Base-by-base conservation (phyloP, 37 sponge, comb jelly and placozoan genomes). In the Haliclona indistincta region DNA sequence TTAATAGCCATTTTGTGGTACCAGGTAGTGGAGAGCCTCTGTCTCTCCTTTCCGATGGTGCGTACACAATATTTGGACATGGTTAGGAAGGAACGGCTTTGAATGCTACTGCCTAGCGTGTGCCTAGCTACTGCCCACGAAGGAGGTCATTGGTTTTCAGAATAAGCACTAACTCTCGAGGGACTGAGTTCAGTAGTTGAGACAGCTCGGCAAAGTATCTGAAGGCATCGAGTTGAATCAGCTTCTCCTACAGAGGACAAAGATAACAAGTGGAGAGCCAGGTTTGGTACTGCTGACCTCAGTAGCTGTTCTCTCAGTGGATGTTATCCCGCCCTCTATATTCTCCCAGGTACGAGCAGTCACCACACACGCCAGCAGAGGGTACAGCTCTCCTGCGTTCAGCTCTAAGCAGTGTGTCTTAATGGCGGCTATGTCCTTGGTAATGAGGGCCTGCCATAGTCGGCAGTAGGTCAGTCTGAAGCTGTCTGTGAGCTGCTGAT, bases 71-170 rank as follows among this genome's bases (percentile, higher is more conserved):
- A 75, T 49, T 72, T 80, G 2, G 91, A 78, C 91, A 94, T 86
- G 62, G 87, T 82, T 53, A 94, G 30, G 60, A 86, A 94, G 51
- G 80, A 81, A 41, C 71, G 77, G 49, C 25, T 63, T 36, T 80
- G 72, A 23, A 35, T 33, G 28, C 39, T 29, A 0, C 81, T 53
- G 34, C 76, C 79, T 17, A 96, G 78, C 23, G 56, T 51, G 45
- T 80, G 74, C 47, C 93, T 94, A n/a, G n/a, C n/a, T n/a, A n/a
- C 1, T 90, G 73, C 54, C 91, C 74, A 6, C 91, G 71, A 23
- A 97, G 72, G 3, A 97, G 85, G 71, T 97, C 97, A 47, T 93
- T 97, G 56, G 97, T 97, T 64, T 97, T 97, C 29, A 97, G 76
- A 71, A 97, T 87, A 49, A 97, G 91, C 2, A 97, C 45, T 68